Conservation (phyloP, 2,888 invertebrate genomes). For the Lissocephala sabroskyi region DNA sequence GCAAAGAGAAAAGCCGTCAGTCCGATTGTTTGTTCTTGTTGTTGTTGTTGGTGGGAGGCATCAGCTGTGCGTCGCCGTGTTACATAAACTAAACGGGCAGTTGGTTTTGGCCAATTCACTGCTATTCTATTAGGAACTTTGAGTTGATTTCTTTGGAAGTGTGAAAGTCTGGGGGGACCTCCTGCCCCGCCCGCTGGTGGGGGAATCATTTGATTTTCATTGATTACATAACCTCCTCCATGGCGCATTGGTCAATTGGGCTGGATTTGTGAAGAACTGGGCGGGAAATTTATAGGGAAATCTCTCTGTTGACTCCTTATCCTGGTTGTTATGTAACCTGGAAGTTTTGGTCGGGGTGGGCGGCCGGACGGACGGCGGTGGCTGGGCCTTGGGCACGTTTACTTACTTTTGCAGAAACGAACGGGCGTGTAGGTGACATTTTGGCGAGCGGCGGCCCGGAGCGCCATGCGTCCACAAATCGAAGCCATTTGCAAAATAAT, state of each 20-base stretch:
- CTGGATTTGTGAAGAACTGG: too few relatives aligned
- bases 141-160: too few relatives aligned
- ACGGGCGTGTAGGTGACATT: slow-evolving; percentile 78
- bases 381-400: slow-evolving; percentile 12
- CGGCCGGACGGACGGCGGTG: slow-evolving; percentile 27
- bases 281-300: too few relatives aligned
- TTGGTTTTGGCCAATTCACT: too few relatives aligned
- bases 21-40: not conserved
- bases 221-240: slow-evolving; percentile 56
- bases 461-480: slow-evolving; percentile 81
- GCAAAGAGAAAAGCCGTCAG: slow-evolving; percentile 15
- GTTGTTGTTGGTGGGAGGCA: slow-evolving; percentile 11
- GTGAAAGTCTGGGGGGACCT: too few relatives aligned
- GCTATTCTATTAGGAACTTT: too few relatives aligned
- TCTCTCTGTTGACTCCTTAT: too few relatives aligned
- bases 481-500: slow-evolving; percentile 77
- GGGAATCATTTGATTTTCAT: slow-evolving; percentile 32
- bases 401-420: slow-evolving; percentile 80
- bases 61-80: slow-evolving; percentile 34
- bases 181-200: too few relatives aligned
- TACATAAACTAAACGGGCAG: slow-evolving; percentile 35
- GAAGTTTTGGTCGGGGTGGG: not conserved
- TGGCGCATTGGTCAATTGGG: too few relatives aligned
- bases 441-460: slow-evolving; percentile 78
- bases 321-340: too few relatives aligned